A percentile compares a stretch with the other conserved stretches of the same genome.
Evolutionary conservation across 1,140 invertebrate genomes (phyloP).

Genomic region (Atta cephalotes): DNA sequence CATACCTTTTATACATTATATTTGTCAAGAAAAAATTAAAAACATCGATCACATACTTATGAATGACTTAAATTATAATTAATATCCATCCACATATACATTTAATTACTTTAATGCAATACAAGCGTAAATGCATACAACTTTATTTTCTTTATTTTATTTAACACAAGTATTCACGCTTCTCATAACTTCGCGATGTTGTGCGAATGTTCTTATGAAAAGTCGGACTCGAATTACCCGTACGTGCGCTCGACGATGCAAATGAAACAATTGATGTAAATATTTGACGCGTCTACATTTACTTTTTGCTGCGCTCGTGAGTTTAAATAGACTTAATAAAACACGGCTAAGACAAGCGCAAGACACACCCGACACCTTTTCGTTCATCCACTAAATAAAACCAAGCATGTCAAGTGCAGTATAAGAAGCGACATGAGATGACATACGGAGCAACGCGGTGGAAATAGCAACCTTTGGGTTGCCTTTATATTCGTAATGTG

Average conservation of each 20-base stretch:
- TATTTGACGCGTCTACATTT: constrained; percentile 62
- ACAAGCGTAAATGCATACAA: not conserved
- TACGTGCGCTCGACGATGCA: not conserved
- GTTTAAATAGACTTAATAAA: constrained; percentile 59
- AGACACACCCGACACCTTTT: constrained; percentile 14
- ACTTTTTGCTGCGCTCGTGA: constrained; percentile 49
- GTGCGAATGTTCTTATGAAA: not conserved
- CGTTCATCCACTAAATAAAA: constrained; percentile 58
- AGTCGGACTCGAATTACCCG: not conserved
- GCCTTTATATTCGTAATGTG: constrained; percentile 30
- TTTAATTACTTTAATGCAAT: constrained; percentile 8
- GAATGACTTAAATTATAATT: not conserved
- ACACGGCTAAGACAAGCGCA: constrained; percentile 46
- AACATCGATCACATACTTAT: not conserved
- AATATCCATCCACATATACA: not conserved
- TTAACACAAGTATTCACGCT: not conserved
- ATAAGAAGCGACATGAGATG: constrained; percentile 46
- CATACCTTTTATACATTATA: too few relatives aligned
- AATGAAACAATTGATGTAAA: constrained; percentile 51
- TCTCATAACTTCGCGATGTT: not conserved
- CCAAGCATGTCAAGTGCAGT: constrained; percentile 37
- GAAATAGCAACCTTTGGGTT: constrained; percentile 42
- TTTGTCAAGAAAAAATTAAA: not conserved
- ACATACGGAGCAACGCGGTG: constrained; percentile 30
- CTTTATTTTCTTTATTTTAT: not conserved